Evolutionary conservation across 2,797 vertebrate species (phyloP).

Genomic region (Chrosomus eos): DNA sequence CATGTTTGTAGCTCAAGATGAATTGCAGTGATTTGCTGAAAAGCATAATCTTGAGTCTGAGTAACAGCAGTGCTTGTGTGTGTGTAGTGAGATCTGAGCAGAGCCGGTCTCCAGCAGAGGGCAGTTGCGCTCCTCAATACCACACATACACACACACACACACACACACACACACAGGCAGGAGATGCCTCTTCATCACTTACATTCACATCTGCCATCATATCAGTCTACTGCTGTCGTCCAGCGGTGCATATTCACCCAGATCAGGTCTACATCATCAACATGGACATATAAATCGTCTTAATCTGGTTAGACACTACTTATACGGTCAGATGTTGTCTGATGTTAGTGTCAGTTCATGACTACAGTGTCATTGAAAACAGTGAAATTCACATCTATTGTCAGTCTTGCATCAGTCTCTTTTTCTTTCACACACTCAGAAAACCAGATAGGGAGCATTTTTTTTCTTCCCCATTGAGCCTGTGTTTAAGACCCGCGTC

Average conservation of each 20-base stretch:
- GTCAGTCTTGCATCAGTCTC: slow-evolving; percentile 4
- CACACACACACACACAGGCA: neutral
- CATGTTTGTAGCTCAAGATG: neutral
- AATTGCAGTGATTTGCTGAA: neutral
- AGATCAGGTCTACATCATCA: neutral
- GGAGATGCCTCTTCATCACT: neutral
- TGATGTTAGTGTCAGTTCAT: neutral
- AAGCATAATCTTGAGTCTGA: neutral
- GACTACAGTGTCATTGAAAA: neutral
- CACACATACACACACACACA: too few species aligned
- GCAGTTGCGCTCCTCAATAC: neutral
- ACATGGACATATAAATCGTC: neutral
- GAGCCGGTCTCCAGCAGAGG: slow-evolving; percentile 39
- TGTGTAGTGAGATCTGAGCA: neutral
- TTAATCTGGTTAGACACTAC: neutral
- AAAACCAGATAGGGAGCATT: slow-evolving; percentile 33
- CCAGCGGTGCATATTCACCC: slow-evolving; percentile 3
- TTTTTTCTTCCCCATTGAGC: slow-evolving; percentile 8
- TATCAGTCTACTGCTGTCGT: neutral
- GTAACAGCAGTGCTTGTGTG: too few species aligned
- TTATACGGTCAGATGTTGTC: neutral
- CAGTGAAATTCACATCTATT: slow-evolving; percentile 3
- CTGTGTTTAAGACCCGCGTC: neutral
- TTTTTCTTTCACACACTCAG: neutral
- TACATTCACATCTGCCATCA: slow-evolving; percentile 5